Conservation (phyloP, 2,888 invertebrate species). For the Amphipyra berbera region DNA sequence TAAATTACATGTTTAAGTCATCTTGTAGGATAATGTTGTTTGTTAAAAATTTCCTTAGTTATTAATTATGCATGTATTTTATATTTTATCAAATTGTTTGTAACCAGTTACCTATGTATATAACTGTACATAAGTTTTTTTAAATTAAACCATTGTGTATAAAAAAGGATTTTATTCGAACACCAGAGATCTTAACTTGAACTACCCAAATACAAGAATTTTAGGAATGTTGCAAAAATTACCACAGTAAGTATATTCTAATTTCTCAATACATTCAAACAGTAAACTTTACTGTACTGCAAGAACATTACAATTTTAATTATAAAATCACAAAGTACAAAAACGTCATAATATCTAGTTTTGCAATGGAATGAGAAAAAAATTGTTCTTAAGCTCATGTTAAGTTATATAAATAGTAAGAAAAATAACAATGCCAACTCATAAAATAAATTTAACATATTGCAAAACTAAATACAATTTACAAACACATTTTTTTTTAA, state of each 20-base stretch:
- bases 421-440: background rate
- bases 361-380: constrained; percentile 26
- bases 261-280: constrained; percentile 4
- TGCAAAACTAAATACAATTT: constrained; percentile 37
- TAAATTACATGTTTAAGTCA: constrained; percentile 22
- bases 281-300: constrained; percentile 18
- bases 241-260: constrained; percentile 14
- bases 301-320: constrained; percentile 25
- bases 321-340: constrained; percentile 27
- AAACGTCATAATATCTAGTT: constrained; percentile 25
- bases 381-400: constrained; percentile 40
- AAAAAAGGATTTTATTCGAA: constrained; percentile 53
- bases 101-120: constrained; percentile 36
- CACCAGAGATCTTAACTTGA: constrained; percentile 37
- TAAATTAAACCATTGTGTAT: constrained; percentile 50
- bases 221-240: constrained; percentile 54
- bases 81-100: constrained; percentile 37
- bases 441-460: constrained; percentile 11
- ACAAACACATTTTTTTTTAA: background rate
- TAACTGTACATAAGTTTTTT: constrained; percentile 50
- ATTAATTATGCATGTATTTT: constrained; percentile 23
- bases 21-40: constrained; percentile 18
- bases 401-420: background rate
- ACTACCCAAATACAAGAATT: constrained; percentile 30
- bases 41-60: constrained; percentile 19